Evolutionary conservation across 2,113 vertebrate genomes (phyloP).

Genomic region (Petrocephalus microphthalmus): DNA sequence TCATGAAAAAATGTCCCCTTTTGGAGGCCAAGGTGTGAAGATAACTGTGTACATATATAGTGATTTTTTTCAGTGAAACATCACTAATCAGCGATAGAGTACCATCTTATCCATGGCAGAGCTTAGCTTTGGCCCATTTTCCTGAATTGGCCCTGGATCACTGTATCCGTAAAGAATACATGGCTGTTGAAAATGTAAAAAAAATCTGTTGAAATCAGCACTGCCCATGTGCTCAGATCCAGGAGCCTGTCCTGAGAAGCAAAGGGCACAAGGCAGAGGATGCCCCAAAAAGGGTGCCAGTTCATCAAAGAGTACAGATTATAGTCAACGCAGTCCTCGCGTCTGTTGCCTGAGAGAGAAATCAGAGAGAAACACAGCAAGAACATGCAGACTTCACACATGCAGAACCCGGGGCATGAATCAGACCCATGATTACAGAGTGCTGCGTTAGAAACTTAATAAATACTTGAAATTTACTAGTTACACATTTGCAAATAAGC

Average conservation of each 20-base stretch:
- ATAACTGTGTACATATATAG: not conserved
- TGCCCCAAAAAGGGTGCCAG: not conserved
- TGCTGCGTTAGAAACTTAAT: not conserved
- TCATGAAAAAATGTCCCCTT: not conserved
- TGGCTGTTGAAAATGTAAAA: not conserved
- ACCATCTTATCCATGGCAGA: not conserved
- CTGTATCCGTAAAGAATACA: not conserved
- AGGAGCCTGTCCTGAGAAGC: not conserved
- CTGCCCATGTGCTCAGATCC: not conserved
- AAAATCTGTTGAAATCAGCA: not conserved
- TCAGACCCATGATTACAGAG: not conserved
- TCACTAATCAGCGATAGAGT: not conserved
- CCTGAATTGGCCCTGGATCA: not conserved
- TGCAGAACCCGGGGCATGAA: not conserved
- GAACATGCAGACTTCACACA: not conserved
- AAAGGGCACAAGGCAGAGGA: not conserved
- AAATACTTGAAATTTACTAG: not conserved
- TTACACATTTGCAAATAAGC: not conserved
- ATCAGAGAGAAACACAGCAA: not conserved
- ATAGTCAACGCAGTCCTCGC: not conserved
- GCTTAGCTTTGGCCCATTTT: not conserved
- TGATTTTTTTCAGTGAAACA: not conserved
- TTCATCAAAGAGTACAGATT: not conserved
- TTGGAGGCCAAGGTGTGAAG: not conserved
- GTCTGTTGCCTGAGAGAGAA: not conserved